Conservation (phyloP, 2,888 invertebrate species). For the Lumbricus terrestris region DNA sequence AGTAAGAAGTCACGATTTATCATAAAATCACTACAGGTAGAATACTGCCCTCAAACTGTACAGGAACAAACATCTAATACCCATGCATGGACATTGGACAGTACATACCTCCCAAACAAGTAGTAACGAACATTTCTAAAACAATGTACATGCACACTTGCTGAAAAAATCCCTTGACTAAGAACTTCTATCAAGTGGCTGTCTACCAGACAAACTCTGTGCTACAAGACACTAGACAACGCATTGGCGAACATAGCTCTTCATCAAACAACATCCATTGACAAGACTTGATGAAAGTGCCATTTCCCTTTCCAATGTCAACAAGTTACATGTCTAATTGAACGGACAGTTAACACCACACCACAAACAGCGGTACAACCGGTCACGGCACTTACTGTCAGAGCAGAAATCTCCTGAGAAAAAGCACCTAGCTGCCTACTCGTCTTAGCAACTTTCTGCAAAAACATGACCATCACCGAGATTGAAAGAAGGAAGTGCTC, state of each 20-base stretch:
- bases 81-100: neutral
- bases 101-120: neutral
- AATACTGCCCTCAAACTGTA: neutral
- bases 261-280: neutral
- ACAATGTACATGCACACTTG: neutral
- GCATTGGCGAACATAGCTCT: neutral
- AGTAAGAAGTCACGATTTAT: no score
- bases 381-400: slow-evolving; percentile 19
- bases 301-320: neutral
- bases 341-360: neutral
- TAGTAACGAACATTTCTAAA: neutral
- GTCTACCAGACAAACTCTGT: neutral
- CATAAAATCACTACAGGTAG: neutral
- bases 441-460: slow-evolving; percentile 36
- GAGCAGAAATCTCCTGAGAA: slow-evolving; percentile 46
- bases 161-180: neutral
- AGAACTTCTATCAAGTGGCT: neutral
- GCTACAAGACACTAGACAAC: neutral
- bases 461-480: neutral
- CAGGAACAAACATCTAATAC: neutral
- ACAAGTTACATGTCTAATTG: neutral
- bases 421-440: slow-evolving; percentile 54
- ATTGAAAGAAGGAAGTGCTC: slow-evolving; percentile 32
- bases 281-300: neutral
- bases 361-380: neutral